These are phyloP conservation scores for Myioborus miniatus DNA, from an alignment of 2,797 vertebrate genomes.

Conservation along the genomic window DNA sequence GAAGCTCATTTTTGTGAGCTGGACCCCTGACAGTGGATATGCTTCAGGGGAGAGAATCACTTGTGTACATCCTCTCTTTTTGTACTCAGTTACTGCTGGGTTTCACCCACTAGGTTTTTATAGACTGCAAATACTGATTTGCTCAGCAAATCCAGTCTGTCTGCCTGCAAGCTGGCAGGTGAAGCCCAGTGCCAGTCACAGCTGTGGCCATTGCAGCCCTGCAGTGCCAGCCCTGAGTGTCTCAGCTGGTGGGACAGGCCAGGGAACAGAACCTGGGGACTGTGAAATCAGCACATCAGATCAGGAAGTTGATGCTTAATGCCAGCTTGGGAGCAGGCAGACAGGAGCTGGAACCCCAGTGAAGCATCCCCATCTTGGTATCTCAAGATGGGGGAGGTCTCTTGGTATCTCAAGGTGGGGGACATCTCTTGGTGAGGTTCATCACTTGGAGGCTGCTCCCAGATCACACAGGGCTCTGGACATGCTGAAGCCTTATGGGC, in stretches of 20 bases:
- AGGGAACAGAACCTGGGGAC: background rate
- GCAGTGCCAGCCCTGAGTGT: background rate
- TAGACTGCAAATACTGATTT: background rate
- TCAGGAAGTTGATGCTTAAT: background rate
- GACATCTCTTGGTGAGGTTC: background rate
- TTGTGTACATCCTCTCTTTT: background rate
- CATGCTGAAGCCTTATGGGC: background rate
- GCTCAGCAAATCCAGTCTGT: background rate
- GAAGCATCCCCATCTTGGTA: background rate
- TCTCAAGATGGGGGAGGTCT: no score
- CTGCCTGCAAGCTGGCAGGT: background rate
- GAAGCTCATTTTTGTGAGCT: background rate
- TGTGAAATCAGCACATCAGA: background rate
- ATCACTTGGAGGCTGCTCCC: background rate
- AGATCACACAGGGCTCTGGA: rapidly evolving
- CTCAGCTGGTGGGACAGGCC: background rate
- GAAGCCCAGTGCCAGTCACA: background rate
- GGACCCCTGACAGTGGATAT: background rate
- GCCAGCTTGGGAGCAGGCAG: background rate
- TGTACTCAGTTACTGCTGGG: background rate
- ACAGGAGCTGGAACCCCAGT: background rate
- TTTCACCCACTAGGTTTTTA: background rate
- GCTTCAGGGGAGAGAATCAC: background rate
- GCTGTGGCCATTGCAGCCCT: background rate
- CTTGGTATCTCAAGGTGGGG: rapidly evolving